Evolutionary conservation across 2,797 vertebrate genomes (phyloP).

Genomic region (Fratercula arctica): DNA sequence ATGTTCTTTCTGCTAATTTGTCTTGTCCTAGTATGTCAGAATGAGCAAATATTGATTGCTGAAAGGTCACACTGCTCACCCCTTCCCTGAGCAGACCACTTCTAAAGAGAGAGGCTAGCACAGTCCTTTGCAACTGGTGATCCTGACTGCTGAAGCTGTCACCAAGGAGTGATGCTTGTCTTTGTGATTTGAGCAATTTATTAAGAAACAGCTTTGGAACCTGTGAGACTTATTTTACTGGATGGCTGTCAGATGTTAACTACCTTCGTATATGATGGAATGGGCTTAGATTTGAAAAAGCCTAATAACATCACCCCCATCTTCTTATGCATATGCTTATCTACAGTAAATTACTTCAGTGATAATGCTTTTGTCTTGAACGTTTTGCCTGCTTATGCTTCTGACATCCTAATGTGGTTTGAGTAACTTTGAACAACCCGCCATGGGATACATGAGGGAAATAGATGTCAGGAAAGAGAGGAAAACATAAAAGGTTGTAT

Average conservation of each 20-base stretch:
- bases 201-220: neutral
- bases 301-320: neutral
- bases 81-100: neutral
- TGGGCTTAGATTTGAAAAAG: neutral
- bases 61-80: neutral
- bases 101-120: neutral
- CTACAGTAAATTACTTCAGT: neutral
- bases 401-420: neutral
- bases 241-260: neutral
- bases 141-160: neutral
- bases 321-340: neutral
- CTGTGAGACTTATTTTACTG: neutral
- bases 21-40: neutral
- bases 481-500: neutral
- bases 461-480: neutral
- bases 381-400: neutral
- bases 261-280: neutral
- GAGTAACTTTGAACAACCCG: neutral
- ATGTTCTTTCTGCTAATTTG: neutral
- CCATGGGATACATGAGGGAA: neutral
- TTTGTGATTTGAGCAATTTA: neutral
- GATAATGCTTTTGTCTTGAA: neutral
- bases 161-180: neutral
- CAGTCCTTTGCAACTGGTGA: neutral
- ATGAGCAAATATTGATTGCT: neutral